phyloP scores from a whole-genome alignment of 2,113 vertebrate species.

The Edolisoma coerulescens region DNA sequence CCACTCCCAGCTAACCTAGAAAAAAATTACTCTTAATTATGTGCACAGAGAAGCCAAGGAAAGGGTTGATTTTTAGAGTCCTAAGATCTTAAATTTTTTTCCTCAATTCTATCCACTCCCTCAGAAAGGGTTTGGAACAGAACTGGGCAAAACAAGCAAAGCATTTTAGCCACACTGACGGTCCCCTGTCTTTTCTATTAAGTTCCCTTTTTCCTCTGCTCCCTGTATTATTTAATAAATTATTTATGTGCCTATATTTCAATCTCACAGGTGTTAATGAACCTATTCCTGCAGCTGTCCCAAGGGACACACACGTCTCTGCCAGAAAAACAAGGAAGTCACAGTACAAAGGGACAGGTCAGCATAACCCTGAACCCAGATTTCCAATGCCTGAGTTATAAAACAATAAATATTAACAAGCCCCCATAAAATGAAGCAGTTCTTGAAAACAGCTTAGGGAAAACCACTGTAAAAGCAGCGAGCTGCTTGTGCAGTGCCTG shows the following conservation, averaged over 20 bases:
- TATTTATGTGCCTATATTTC: not conserved
- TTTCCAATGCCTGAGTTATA: not conserved
- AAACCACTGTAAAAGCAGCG: not conserved
- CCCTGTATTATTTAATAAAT: not conserved
- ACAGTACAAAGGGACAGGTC: not conserved
- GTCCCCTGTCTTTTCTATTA: not conserved
- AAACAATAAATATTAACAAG: constrained; percentile 6
- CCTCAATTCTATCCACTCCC: not conserved
- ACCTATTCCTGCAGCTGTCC: not conserved
- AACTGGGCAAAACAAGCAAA: not conserved
- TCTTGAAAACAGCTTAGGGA: not conserved
- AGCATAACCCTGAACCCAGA: not conserved
- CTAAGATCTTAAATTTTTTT: not conserved
- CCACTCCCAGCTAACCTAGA: not conserved
- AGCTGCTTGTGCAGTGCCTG: not conserved
- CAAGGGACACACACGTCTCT: not conserved
- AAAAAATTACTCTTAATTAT: not conserved
- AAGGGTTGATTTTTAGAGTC: not conserved
- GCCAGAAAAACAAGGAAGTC: not conserved
- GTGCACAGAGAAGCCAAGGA: not conserved
- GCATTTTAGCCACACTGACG: not conserved
- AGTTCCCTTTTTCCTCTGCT: not conserved
- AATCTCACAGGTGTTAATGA: not conserved
- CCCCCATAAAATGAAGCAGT: not conserved
- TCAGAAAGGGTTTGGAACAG: not conserved